Base-by-base conservation (phyloP, 2,888 invertebrate genomes). In the Catocala fraxini region DNA sequence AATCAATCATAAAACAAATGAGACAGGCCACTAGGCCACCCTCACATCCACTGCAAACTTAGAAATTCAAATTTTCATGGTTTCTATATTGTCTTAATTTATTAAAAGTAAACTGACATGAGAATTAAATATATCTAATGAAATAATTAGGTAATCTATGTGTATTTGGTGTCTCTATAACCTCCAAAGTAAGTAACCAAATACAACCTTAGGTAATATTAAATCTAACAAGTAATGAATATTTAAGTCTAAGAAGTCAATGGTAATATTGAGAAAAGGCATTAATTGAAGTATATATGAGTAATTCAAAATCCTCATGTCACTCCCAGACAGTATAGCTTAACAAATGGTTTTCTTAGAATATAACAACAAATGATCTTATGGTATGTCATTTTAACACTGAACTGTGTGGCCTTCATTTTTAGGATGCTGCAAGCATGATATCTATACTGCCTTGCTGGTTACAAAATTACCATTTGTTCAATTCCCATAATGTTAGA, bases 251-350 rank as follows among this genome's bases (percentile, higher is more conserved):
- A 51, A 43, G 51, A 52, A 47, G 39, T 46, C n/a, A 56, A 52
- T 63, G 55, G 56, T 5, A 45, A 39, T 56, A 51, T 13, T 34
- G 4, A 48, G 6, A 35, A 10, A 10, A 53, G 43, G 46, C 49
- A 51, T 56, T 11, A 33, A 48, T 5, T 33, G 10, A 15, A 42
- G 2, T 42, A 33, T 34, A 34, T 15, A 63, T 68, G 57, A 68
- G 42, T 68, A 69, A 55, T 70, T 59, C 9, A 39, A 52, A 57
- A 56, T 54, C 47, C 51, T n/a, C 51, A 43, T 60, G 52, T 60
- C 9, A 51, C 15, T 52, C 46, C 13, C 25, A 46, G 9, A 15
- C 13, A 57, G 46, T 49, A 66, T 65, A 49, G 46, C 47, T 46
- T 68, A 51, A 47, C 59, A 51, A 11, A 11, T 51, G 11, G 15